Conservation (phyloP, 2,888 invertebrate species). For the Aspidapion aeneum region DNA sequence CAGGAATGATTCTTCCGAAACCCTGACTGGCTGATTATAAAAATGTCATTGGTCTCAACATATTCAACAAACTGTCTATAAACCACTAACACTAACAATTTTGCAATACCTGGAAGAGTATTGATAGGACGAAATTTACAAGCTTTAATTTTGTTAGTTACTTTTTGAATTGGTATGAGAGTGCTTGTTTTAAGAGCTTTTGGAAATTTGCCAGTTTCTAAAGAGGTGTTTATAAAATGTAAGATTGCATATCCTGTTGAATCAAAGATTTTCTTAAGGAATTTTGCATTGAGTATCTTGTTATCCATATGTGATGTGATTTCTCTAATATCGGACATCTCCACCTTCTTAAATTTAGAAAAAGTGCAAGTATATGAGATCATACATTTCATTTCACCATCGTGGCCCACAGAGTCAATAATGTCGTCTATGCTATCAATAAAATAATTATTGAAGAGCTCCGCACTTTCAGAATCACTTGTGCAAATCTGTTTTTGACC, state of each 20-base stretch:
- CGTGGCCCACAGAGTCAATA: background rate
- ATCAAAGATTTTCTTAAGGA: too few species aligned
- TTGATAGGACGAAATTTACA: background rate
- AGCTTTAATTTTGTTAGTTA: background rate
- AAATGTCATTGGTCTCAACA: background rate
- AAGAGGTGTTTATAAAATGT: background rate
- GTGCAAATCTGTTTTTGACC: background rate
- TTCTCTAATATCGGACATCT: background rate
- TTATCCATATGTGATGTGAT: background rate
- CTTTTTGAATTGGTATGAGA: background rate
- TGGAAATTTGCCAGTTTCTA: background rate
- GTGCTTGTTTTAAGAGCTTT: background rate
- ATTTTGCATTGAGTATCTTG: background rate
- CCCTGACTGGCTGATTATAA: background rate
- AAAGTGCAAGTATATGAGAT: background rate
- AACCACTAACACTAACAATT: background rate
- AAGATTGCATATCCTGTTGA: background rate
- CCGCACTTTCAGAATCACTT: background rate
- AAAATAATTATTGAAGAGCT: background rate
- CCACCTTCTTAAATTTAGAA: background rate
- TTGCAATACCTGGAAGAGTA: background rate
- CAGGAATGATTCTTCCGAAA: background rate
- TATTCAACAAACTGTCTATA: background rate
- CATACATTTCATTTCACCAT: background rate
- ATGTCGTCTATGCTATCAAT: background rate